Evolutionary conservation across 2,888 invertebrate species (phyloP), one percentile per base, ranked within the genome.

Genomic region (Eupithecia pulchellata): DNA sequence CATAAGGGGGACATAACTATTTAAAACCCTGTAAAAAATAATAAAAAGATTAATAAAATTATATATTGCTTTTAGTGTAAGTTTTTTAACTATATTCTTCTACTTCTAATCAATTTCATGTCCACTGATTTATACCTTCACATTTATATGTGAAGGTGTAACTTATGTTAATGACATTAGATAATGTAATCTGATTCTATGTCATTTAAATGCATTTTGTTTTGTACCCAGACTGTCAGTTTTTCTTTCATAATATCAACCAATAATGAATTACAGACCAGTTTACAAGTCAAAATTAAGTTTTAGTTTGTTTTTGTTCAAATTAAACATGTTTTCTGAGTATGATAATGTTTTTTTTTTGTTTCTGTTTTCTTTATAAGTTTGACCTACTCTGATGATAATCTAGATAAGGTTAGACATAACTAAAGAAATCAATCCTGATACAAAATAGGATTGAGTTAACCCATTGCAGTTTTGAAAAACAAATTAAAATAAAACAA

Each of bases 401-500:
- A 17, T 17, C n/a, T n/a, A 42, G 8, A n/a, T 42, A n/a, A 42
- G 42, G n/a, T n/a, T 39, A 20, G n/a, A 9, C 6, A 47, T 42
- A n/a, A 42, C 6, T 42, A 42, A 42, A 36, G 17, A 14, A 36
- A 36, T 25, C 20, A 25, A 20, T 20, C 20, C 52, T 25, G 52
- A 11, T 52, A 52, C 47, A 52, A 25, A 47, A 52, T 52, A 13
- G 4, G 11, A 25, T 13, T 25, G 2, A 25, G n/a, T 20, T 13
- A 25, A 25, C 25, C 25, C 20, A 52, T 13, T 25, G 11, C 9
- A 20, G 2, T 25, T 52, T 25, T 13, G 20, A 52, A 25, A 25
- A 20, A 52, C 25, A 47, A 20, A 47, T 47, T 17, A 71, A 66
- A 70, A 42, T 20, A n/a, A 47, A 67, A 64, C 39, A 30, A 64